Base-by-base conservation (phyloP, 2,113 vertebrate species). In the Psettodes erumei region DNA sequence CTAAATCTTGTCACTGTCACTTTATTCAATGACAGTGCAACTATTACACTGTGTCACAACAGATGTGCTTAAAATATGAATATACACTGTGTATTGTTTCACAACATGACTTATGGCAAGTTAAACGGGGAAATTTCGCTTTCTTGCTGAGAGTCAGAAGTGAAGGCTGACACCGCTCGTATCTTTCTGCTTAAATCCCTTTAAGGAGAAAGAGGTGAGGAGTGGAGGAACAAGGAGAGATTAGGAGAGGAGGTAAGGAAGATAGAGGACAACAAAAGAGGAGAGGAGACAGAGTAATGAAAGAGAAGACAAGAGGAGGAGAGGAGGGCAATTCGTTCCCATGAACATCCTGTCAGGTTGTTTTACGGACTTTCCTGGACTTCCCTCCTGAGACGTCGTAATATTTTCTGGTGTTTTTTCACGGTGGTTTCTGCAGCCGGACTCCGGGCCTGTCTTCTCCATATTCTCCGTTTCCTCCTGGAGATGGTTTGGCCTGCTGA, bases 391-490 rank as follows among this genome's bases (percentile, higher is more conserved):
- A 28, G 38, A 53, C n/a, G n/a, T n/a, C n/a, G n/a, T n/a, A n/a
- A n/a, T n/a, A n/a, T n/a, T n/a, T n/a, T n/a, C n/a, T n/a, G n/a
- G n/a, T 62, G 62, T 18, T 63, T 81, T 72, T 67, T 73, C 48
- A 62, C 15, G 67, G 71, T 11, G 56, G 83, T 84, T 74, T 77
- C 28, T 64, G 58, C 11, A 28, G 50, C 71, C 38, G 42, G 3
- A 38, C 23, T 3, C 7, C 63, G 25, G 33, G 42, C 19, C 25
- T 11, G 40, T 42, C 51, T 19, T 30, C 55, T 68, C 19, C 38
- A 48, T 16, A 51, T 58, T 77, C 65, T 56, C 61, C 23, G 19
- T 87, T 84, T 89, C 83, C 85, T 59, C 48, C 16, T 1, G n/a
- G 16, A 37, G 18, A 75, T 35, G 68, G 25, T 61, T 56, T 30